Evolutionary conservation across 2,113 vertebrate genomes (phyloP), one percentile per base, ranked within the genome.

Genomic region (Pagrus major): DNA sequence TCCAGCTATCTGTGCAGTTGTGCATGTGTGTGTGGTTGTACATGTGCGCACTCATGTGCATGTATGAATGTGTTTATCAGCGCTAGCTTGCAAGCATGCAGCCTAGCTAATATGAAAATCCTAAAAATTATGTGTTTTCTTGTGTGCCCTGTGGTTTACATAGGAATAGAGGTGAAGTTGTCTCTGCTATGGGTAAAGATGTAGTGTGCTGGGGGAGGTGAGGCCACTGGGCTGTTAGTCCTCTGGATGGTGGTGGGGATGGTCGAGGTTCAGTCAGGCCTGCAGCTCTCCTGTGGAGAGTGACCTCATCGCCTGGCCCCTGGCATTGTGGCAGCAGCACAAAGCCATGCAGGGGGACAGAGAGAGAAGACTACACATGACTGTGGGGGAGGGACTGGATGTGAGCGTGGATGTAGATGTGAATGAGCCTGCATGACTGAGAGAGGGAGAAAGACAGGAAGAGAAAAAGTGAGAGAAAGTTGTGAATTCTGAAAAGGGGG

Each of bases 281-380:
- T 91, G 88, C 89, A 91, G 91, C 81, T 91, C 93, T 93, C 93
- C 93, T 80, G 92, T 88, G 88, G 92, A 90, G 93, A 89, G 83
- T 92, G 93, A 94, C 92, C 93, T 92, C 93, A 92, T 91, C 84
- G 87, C 78, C 81, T 90, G 92, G 91, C 93, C 92, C 86, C 91
- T 91, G 88, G 90, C 80, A 91, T 93, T 93, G 91, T 94, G 88
- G 88, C 89, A 81, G 71, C 76, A 81, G 86, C 89, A 93, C 92
- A 94, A 94, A 94, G 91, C 91, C 89, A 91, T 46, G 81, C 87
- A 89, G 89, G 91, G 91, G 84, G 89, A 91, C 75, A 77, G 80
- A 81, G 78, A 67, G 75, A 86, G 85, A 75, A 58, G 83, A 74
- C 78, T 68, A 52, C 49, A 84, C 71, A 82, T 80, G 65, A 87